Base-by-base conservation (phyloP, 1,140 invertebrate genomes). In the Eumaeus atala region DNA sequence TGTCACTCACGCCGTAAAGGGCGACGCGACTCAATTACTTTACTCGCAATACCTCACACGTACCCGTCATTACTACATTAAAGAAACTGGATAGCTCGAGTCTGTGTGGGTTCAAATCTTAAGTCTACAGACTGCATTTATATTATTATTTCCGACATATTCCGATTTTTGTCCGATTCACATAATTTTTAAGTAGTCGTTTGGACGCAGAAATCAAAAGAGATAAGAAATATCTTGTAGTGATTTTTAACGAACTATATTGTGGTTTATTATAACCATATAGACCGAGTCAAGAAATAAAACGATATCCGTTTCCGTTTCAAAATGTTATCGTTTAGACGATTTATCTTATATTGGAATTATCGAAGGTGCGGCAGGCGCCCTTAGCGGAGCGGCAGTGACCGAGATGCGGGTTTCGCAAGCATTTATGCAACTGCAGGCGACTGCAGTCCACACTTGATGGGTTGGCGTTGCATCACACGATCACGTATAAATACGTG, bases 341-440 rank as follows among this genome's bases (percentile, higher is more conserved):
- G 11, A 33, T n/a, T 9, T 34, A 37, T 3, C 3, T 17, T 17
- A 10, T 52, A 57, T 54, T 57, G 48, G 21, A 59, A 64, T 54
- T 54, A 51, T 56, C 54, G 56, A 75, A 76, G 79, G 77, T 76
- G 77, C 73, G 77, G 72, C 71, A 55, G 60, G 65, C 79, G 82
- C 82, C 82, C 82, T 85, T 85, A 85, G 72, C 62, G 61, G 58
- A 52, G 72, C 79, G 81, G 75, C 82, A 85, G 82, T 85, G 82
- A 85, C 82, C 82, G 79, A 74, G 79, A 83, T 85, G 68, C 72
- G 69, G n/a, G 68, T 84, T 68, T 77, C 70, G 73, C 74, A 85
- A 85, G 60, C 49, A 55, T 80, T 85, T 82, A 82, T 83, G 82
- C 82, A 85, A 85, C 70, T 70, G 72, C 77, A 73, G 50, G 65